These are phyloP conservation scores for Aphelinus atriplicis DNA, from an alignment of 1,140 invertebrate genomes.

Conservation along the genomic window DNA sequence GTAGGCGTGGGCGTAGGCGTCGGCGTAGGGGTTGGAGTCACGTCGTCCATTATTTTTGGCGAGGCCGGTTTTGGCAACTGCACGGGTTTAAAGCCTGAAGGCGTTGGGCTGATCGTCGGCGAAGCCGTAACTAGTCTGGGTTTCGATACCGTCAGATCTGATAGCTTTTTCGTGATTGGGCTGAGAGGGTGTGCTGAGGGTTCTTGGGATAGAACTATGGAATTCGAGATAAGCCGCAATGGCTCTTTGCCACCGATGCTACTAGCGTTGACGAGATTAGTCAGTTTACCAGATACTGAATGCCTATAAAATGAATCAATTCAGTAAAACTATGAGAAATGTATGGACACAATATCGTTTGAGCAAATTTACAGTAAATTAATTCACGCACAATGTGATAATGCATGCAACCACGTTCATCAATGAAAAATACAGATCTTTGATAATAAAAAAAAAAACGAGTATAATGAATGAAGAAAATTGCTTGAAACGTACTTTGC, in stretches of 20 bases:
- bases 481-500: slow-evolving; percentile 7
- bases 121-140: slow-evolving; percentile 52
- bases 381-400: too few species aligned
- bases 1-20: slow-evolving; percentile 59
- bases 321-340: too few species aligned
- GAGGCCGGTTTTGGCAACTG: slow-evolving; percentile 50
- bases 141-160: slow-evolving; percentile 51
- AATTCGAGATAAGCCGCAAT: slow-evolving; percentile 22
- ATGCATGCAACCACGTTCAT: neutral
- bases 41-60: slow-evolving; percentile 58
- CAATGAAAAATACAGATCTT: neutral
- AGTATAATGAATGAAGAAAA: neutral
- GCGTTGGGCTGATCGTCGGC: slow-evolving; percentile 53
- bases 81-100: slow-evolving; percentile 57
- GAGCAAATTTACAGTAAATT: too few species aligned
- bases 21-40: slow-evolving; percentile 52
- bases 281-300: neutral
- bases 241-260: slow-evolving; percentile 17
- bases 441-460: neutral
- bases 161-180: slow-evolving; percentile 50
- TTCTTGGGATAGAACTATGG: slow-evolving; percentile 31
- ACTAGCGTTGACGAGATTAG: slow-evolving; percentile 27
- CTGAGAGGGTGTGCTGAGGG: slow-evolving; percentile 31
- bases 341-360: too few species aligned
- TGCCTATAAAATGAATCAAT: neutral